These are phyloP conservation scores for Melopsittacus undulatus DNA, from an alignment of 2,797 vertebrate genomes.

Conservation along the genomic window DNA sequence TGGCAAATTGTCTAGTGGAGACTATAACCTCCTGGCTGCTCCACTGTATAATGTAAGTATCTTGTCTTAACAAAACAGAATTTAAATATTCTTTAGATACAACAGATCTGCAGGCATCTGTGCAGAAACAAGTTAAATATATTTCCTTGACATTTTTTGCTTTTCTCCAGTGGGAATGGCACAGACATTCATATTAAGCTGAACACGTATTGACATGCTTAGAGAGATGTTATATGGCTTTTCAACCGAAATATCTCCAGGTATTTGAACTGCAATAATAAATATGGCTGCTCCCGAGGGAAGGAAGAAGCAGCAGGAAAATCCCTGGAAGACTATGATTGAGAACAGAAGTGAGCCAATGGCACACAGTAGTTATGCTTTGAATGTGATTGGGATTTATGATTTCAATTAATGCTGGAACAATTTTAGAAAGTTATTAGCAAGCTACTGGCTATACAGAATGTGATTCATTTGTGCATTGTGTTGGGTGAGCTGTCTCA, in stretches of 20 bases:
- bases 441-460: conserved; percentile 45
- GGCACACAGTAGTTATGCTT: conserved; percentile 50
- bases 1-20: conserved; percentile 75
- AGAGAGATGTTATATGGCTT: conserved; percentile 55
- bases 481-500: conserved; percentile 39
- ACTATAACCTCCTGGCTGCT: conserved; percentile 73
- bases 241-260: conserved; percentile 55
- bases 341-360: conserved; percentile 59
- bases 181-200: conserved; percentile 36
- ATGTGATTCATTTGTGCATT: conserved; percentile 50
- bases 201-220: conserved; percentile 55
- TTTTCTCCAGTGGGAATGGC: conserved; percentile 57
- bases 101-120: conserved; percentile 53
- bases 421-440: conserved; percentile 71
- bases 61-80: conserved; percentile 71
- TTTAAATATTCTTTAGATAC: conserved; percentile 73
- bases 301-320: conserved; percentile 52
- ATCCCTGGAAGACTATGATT: conserved; percentile 65
- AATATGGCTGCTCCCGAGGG: conserved; percentile 48
- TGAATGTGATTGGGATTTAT: conserved; percentile 73
- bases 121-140: conserved; percentile 50
- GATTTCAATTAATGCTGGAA: conserved; percentile 74
- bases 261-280: conserved; percentile 67
- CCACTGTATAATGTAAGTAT: conserved; percentile 64
- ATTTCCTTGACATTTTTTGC: conserved; percentile 52